Base-by-base conservation (phyloP, 2,113 vertebrate genomes). In the Amphiprion ocellaris region DNA sequence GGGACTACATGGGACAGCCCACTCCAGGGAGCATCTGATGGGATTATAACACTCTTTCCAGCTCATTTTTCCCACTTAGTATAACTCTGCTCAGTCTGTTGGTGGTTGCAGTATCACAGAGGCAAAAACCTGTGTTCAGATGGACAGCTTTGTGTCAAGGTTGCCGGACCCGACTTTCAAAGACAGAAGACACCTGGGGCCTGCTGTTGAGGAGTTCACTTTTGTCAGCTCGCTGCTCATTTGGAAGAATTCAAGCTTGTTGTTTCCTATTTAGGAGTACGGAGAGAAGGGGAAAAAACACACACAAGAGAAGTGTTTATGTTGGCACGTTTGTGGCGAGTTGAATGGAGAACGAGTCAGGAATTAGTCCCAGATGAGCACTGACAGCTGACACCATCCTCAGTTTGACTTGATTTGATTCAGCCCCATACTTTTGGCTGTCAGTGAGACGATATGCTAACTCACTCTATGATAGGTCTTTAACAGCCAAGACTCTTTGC, bases 1-100 rank as follows among this genome's bases (percentile, higher is more conserved):
- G 79, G 79, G 87, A 81, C 82, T 65, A 53, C 77, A 77, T 82
- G 88, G 87, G 90, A 87, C 82, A 9, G 67, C 77, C 88, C 83
- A 87, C 86, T 88, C 63, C 74, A 66, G 86, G 87, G 88, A 91
- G 85, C 88, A 91, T 90, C 90, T 83, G 82, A 88, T 90, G 89
- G 91, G 91, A 94, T 90, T 90, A 88, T 79, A 84, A 87, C 68
- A 74, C 80, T 83, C 69, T 77, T 82, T 86, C 73, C 77, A 80
- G 65, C 72, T 88, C 46, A 69, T 60, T 70, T 82, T 74, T 76
- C 61, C 55, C 47, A 69, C 46, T 64, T 66, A 87, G 84, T 77
- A 68, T 82, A 82, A 81, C 74, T 70, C 59, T 23, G 52, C 75
- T 73, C 67, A 70, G 58, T 79, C 67, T 67, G 64, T 61, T 79